phyloP scores from a whole-genome alignment of 2,797 vertebrate species.

The Cryptoprocta ferox region DNA sequence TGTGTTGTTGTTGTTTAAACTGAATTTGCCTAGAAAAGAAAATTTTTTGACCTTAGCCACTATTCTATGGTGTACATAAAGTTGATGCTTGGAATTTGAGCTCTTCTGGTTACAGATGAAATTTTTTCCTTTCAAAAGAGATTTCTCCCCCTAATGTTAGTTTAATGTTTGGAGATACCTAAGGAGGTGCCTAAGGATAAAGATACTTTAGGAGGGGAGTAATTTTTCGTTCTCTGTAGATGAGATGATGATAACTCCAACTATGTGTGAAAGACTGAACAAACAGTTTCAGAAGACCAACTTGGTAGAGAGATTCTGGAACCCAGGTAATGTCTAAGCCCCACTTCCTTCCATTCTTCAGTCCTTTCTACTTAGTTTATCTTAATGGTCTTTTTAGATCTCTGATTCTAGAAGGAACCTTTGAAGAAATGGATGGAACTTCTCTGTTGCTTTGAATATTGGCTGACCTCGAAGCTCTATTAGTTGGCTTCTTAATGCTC shows the following conservation, averaged over 20 bases:
- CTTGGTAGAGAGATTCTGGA: neutral
- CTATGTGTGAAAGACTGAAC: neutral
- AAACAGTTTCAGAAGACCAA: neutral
- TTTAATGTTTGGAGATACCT: neutral
- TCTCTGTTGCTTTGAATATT: neutral
- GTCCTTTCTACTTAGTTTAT: neutral
- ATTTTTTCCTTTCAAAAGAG: neutral
- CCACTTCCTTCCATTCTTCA: neutral
- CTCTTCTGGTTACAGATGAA: neutral
- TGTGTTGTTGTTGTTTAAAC: neutral
- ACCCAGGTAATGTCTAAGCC: neutral
- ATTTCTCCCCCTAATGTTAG: neutral
- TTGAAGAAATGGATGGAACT: slow-evolving; percentile 19
- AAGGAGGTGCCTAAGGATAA: neutral
- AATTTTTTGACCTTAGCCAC: neutral
- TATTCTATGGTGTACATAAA: neutral
- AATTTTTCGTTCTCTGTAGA: neutral
- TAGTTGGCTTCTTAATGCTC: slow-evolving; percentile 30
- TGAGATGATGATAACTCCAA: neutral
- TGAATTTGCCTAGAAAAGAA: slow-evolving; percentile 55
- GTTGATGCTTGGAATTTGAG: neutral
- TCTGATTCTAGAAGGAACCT: slow-evolving; percentile 7
- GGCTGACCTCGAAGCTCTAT: neutral
- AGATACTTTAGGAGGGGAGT: neutral
- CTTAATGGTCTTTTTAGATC: neutral